Percentiles rank a stretch among this genome's conserved stretches.
Conservation (phyloP, 2,113 vertebrate species). For the Origma solitaria region DNA sequence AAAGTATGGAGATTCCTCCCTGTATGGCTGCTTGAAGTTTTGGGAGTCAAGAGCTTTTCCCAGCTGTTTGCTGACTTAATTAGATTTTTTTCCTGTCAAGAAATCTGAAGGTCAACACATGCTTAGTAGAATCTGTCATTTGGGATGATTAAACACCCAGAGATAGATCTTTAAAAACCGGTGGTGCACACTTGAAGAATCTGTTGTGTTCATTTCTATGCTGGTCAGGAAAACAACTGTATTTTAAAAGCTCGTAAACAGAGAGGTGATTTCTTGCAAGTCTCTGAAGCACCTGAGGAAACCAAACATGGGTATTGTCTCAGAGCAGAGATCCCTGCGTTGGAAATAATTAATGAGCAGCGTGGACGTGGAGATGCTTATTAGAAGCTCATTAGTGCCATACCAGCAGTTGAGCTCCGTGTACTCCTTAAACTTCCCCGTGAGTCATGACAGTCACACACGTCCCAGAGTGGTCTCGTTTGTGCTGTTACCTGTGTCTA, state of each 20-base stretch:
- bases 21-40: background rate
- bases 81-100: background rate
- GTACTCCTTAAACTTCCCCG: background rate
- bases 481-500: background rate
- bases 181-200: background rate
- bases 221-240: background rate
- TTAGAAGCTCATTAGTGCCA: background rate
- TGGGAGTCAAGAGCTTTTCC: background rate
- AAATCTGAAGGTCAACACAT: conserved; percentile 35
- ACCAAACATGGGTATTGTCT: background rate
- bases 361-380: background rate
- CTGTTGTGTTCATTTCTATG: background rate
- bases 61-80: conserved; percentile 43
- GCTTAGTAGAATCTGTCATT: conserved; percentile 22
- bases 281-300: background rate
- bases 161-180: background rate
- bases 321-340: background rate
- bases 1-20: background rate
- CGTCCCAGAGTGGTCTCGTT: background rate
- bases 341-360: background rate
- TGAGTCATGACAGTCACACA: background rate
- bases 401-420: background rate
- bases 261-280: background rate
- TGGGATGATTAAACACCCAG: background rate
- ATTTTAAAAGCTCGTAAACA: background rate